Conservation (phyloP, 2,797 vertebrate species). For the Sebastes iracundus region DNA sequence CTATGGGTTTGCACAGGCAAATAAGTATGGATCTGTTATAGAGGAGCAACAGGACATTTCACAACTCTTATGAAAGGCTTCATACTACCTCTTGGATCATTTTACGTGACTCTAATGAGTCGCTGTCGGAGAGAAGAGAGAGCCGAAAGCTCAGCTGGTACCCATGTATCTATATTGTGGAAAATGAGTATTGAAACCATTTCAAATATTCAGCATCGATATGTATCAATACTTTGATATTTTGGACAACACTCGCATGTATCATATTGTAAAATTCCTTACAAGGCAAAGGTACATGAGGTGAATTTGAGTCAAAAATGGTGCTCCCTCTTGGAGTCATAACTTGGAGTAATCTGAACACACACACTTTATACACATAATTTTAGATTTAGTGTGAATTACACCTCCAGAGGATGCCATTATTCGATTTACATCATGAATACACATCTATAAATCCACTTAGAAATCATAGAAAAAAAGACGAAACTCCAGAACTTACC, state of each 20-base stretch:
- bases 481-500: background rate
- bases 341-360: background rate
- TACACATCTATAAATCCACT: background rate
- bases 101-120: background rate
- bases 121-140: too few species aligned
- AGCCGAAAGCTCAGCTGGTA: too few species aligned
- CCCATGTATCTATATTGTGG: accelerated
- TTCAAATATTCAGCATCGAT: too few species aligned
- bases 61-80: background rate
- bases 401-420: background rate
- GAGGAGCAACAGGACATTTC: background rate
- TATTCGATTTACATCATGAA: background rate
- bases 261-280: background rate
- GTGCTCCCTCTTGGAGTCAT: background rate
- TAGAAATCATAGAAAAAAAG: background rate
- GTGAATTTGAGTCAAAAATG: background rate
- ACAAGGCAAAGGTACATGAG: background rate
- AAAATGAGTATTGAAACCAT: too few species aligned
- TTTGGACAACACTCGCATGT: accelerated
- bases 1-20: background rate
- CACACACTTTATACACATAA: background rate
- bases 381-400: background rate
- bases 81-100: background rate
- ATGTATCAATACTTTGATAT: too few species aligned
- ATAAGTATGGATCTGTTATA: background rate